phyloP scores from a whole-genome alignment of 2,113 vertebrate genomes.

The Catharus bicknelli region DNA sequence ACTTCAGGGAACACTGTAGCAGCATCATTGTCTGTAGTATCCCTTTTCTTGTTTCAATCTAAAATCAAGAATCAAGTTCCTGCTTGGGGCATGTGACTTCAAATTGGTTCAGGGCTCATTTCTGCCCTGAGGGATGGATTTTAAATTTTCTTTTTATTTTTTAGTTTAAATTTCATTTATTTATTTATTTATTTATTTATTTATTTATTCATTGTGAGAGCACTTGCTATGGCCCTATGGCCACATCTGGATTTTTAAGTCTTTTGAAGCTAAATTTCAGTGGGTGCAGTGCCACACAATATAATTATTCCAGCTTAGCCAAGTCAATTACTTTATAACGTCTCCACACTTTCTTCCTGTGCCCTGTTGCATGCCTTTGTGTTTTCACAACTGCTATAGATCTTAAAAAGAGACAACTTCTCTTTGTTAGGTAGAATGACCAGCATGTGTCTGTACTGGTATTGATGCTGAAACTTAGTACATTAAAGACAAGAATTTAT shows the following conservation, averaged over 20 bases:
- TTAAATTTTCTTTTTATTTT: background rate
- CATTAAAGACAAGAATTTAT: slow-evolving; percentile 37
- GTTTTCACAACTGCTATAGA: slow-evolving; percentile 59
- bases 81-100: slow-evolving; percentile 7
- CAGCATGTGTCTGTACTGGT: background rate
- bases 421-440: background rate
- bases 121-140: background rate
- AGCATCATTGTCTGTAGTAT: background rate
- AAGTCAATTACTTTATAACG: background rate
- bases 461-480: background rate
- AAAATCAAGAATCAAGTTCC: slow-evolving; percentile 20
- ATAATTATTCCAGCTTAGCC: background rate
- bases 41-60: background rate
- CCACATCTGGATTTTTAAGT: slow-evolving; percentile 17
- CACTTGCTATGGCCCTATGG: background rate
- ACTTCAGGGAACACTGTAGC: background rate
- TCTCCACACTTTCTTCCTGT: background rate
- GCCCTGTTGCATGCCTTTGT: background rate
- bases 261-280: slow-evolving; percentile 25
- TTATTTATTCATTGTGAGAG: background rate
- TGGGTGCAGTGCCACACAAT: background rate
- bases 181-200: background rate
- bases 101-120: background rate
- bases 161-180: background rate
- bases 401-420: slow-evolving; percentile 1